A percentile compares a stretch with the other conserved stretches of the same genome.
Conservation (phyloP, 1,140 invertebrate species). For the Meteorus sp. region DNA sequence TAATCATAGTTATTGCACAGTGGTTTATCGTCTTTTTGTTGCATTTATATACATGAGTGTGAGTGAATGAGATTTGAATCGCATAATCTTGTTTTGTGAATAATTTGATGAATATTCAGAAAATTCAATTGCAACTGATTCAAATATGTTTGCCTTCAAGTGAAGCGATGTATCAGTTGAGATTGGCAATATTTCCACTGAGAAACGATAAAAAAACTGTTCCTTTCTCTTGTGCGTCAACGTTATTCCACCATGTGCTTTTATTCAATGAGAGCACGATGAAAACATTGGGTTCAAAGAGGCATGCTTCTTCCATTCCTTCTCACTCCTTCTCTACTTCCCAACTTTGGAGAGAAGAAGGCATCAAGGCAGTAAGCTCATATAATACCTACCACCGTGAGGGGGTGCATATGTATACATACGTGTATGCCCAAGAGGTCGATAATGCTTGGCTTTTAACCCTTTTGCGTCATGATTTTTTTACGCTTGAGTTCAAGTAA, state of each 20-base stretch:
- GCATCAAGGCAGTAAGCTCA: too few species aligned
- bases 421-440: constrained; percentile 7
- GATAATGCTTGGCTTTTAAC: not conserved
- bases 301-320: not conserved
- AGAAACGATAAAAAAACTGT: constrained; percentile 9
- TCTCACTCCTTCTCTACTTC: too few species aligned
- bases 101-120: too few species aligned
- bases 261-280: constrained; percentile 26
- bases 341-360: too few species aligned
- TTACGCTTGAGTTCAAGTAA: not conserved
- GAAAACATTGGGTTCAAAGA: constrained; percentile 23
- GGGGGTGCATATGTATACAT: not conserved
- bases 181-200: not conserved
- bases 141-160: too few species aligned
- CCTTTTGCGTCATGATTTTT: not conserved
- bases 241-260: constrained; percentile 22
- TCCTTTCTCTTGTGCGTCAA: constrained; percentile 25
- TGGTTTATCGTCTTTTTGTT: too few species aligned
- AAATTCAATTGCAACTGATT: too few species aligned
- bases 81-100: too few species aligned
- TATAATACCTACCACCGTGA: too few species aligned
- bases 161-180: not conserved
- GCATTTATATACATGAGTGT: constrained; percentile 1
- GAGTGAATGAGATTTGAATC: too few species aligned
- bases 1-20: too few species aligned